phyloP scores from a whole-genome alignment of 2,113 vertebrate genomes.

The Mustela nigripes region DNA sequence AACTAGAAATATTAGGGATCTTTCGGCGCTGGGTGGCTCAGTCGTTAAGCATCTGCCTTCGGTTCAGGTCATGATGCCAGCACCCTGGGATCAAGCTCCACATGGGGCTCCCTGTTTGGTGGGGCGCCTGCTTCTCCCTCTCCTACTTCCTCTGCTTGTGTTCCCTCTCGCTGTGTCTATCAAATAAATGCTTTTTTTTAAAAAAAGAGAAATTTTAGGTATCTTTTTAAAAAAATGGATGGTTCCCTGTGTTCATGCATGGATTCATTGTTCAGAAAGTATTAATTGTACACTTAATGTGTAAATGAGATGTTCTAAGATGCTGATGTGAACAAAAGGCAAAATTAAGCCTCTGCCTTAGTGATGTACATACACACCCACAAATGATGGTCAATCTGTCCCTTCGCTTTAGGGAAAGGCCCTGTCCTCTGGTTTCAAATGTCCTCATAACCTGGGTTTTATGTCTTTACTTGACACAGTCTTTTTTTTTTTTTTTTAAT shows the following conservation, averaged over 20 bases:
- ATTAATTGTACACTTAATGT: too few species aligned
- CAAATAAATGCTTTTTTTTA: not conserved
- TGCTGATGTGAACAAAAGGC: not conserved
- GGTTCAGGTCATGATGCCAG: too few species aligned
- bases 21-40: not conserved
- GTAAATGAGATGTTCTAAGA: not conserved
- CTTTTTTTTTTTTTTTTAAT: not conserved
- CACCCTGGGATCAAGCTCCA: too few species aligned
- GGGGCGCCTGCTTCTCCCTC: too few species aligned
- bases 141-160: too few species aligned
- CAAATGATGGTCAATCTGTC: not conserved
- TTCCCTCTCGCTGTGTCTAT: too few species aligned
- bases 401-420: not conserved
- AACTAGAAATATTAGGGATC: not conserved
- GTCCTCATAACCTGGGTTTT: not conserved
- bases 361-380: not conserved
- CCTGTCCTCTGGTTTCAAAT: not conserved
- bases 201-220: not conserved
- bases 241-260: not conserved
- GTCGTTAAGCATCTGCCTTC: too few species aligned
- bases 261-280: not conserved
- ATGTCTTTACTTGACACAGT: not conserved
- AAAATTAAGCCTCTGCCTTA: not conserved
- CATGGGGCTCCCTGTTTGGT: too few species aligned
- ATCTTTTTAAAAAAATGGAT: not conserved